Evolutionary conservation across 2,888 invertebrate genomes (phyloP), one percentile per base, ranked within the genome.

Genomic region (Metellina segmentata): DNA sequence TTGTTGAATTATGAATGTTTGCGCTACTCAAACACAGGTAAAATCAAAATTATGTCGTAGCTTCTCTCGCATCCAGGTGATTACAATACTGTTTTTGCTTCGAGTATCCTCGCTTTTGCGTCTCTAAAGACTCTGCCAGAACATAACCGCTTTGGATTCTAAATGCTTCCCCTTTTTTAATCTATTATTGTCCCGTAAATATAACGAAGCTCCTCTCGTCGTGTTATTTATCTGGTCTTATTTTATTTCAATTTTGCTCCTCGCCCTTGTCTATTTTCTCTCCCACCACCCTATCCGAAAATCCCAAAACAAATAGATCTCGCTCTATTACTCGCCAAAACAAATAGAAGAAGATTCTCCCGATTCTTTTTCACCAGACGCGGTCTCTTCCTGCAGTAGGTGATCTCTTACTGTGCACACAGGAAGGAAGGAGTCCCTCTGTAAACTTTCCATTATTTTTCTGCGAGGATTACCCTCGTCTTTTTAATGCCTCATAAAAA

Each of bases 401-500:
- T 82, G 85, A 85, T 85, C 85, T 85, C 75, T 82, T 72, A 85
- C 48, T 6, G n/a, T n/a, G 11, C 16, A 70, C 34, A 34, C 51
- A 20, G 51, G 48, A 52, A 69, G 71, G 82, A 83, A 83, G 71
- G 51, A 81, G 51, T 83, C 81, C 48, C 70, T 81, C 72, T 49
- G 89, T 77, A 90, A 90, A 90, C 81, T 90, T 85, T 90, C 85
- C 85, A 90, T 85, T 90, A 85, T 70, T 77, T 72, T 83, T 71
- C 61, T 85, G 79, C 74, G 85, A 61, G 89, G 91, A 86, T 91
- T 91, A 91, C 81, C 81, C 81, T 75, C 85, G 87, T 82, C 91
- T 91, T 85, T 86, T 91, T 91, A 91, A 91, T 91, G 91, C 91
- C 83, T 82, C 91, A 83, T 91, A 91, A 91, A 91, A 91, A 91